Conservation (phyloP, 2,888 invertebrate species). For the Sepiola atlantica region DNA sequence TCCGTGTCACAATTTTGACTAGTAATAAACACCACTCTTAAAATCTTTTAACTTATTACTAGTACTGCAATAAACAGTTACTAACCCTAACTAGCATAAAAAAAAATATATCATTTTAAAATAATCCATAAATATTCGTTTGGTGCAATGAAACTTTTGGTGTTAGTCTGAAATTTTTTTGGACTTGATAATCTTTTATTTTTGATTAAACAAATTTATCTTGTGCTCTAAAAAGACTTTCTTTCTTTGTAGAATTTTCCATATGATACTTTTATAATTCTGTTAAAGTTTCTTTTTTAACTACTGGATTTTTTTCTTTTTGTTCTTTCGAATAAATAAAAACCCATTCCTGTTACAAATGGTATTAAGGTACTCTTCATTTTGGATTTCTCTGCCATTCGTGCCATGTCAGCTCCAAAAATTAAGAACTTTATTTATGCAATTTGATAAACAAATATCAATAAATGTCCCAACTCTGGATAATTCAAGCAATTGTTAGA, state of each 20-base stretch:
- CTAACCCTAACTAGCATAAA: not conserved
- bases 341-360: not conserved
- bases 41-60: not conserved
- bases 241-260: not conserved
- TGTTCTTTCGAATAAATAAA: not conserved
- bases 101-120: not conserved
- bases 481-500: not conserved
- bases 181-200: not conserved
- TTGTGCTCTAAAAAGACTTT: not conserved
- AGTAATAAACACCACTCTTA: not conserved
- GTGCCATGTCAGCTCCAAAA: not conserved
- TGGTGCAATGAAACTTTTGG: not conserved
- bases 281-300: not conserved
- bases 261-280: not conserved
- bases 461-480: not conserved
- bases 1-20: not conserved
- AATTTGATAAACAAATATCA: not conserved
- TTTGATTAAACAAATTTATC: not conserved
- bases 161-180: not conserved
- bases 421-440: not conserved
- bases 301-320: not conserved
- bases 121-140: not conserved
- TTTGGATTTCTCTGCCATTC: too few relatives aligned
- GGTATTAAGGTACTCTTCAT: not conserved
- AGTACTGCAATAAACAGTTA: not conserved